These are phyloP conservation scores for Bucco capensis DNA, from an alignment of 2,113 vertebrate genomes.

Conservation along the genomic window DNA sequence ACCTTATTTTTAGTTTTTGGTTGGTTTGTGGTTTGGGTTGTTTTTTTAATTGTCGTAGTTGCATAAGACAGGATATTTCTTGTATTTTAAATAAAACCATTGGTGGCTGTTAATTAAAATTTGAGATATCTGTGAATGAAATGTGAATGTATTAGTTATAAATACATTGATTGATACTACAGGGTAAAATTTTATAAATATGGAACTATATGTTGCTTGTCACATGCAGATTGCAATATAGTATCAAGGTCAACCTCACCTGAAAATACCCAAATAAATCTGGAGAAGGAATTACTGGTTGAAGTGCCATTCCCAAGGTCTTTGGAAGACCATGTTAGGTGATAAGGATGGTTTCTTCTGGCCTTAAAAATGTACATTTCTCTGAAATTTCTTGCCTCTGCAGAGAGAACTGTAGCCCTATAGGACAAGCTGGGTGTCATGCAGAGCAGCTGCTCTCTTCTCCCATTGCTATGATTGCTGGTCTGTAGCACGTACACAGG, in stretches of 20 bases:
- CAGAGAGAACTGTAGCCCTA: no score
- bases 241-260: neutral
- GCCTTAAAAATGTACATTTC: neutral
- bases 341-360: neutral
- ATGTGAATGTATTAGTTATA: constrained; percentile 7
- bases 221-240: neutral
- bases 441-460: neutral
- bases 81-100: neutral
- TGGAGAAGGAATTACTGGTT: neutral
- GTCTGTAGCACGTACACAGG: accelerated
- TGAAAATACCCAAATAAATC: constrained; percentile 20
- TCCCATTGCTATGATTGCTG: accelerated
- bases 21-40: neutral
- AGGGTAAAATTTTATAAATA: neutral
- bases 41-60: neutral
- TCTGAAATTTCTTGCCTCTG: neutral
- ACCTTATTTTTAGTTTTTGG: neutral
- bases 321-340: neutral
- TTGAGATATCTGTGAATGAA: neutral
- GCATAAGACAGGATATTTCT: neutral
- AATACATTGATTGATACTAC: neutral
- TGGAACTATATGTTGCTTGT: neutral
- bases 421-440: accelerated
- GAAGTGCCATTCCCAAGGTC: neutral
- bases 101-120: neutral